phyloP scores from a whole-genome alignment of 2,113 vertebrate species.

The Echinops telfairi region DNA sequence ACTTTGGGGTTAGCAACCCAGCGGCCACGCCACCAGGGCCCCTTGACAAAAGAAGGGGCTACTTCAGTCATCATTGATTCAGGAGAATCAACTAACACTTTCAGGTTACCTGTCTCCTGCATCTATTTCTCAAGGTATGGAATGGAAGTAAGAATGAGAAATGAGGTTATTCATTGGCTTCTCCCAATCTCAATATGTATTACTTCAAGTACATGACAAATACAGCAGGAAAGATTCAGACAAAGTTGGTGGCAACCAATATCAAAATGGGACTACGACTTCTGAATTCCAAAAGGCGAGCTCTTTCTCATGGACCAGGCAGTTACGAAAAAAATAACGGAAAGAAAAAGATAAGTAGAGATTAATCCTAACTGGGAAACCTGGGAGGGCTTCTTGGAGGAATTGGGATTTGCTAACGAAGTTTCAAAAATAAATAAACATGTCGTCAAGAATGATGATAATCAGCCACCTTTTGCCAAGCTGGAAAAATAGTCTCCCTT shows the following conservation, averaged over 20 bases:
- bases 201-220: background rate
- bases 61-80: background rate
- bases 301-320: background rate
- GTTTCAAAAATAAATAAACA: conserved; percentile 54
- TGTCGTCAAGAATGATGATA: conserved; percentile 54
- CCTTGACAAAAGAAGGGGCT: background rate
- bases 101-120: background rate
- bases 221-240: background rate
- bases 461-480: conserved; percentile 50
- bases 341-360: background rate
- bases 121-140: background rate
- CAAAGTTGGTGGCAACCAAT: background rate
- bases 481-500: conserved; percentile 52
- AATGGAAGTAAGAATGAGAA: background rate
- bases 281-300: background rate
- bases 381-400: conserved; percentile 44
- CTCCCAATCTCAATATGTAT: too few relatives aligned
- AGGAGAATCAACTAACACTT: background rate
- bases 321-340: conserved; percentile 35
- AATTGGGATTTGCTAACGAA: conserved; percentile 56
- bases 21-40: too few relatives aligned
- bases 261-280: background rate
- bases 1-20: too few relatives aligned
- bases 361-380: conserved; percentile 34
- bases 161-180: background rate